A percentile compares a stretch with the other conserved stretches of the same genome.
Conservation (phyloP, 2,888 invertebrate species). For the Oeneis ivallda region DNA sequence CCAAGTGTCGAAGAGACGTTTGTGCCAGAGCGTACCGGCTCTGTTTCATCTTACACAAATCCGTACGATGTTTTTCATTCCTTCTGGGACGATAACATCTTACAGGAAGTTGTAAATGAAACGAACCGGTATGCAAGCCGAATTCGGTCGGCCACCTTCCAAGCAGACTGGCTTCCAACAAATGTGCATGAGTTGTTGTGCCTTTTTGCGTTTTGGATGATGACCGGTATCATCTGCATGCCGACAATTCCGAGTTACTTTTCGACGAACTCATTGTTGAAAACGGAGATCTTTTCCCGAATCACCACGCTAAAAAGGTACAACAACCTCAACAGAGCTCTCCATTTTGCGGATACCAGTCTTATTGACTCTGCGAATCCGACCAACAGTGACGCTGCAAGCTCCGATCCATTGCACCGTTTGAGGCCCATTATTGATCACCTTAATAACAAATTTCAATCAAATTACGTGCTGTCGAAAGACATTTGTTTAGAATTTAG, state of each 20-base stretch:
- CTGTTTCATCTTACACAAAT: neutral
- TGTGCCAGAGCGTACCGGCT: neutral
- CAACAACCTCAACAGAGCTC: neutral
- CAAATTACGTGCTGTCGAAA: neutral
- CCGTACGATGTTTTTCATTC: slow-evolving; percentile 6
- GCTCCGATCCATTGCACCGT: neutral
- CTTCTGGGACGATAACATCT: slow-evolving; percentile 6
- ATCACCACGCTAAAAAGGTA: neutral
- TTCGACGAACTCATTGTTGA: neutral
- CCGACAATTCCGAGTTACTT: slow-evolving; percentile 5
- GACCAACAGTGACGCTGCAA: neutral
- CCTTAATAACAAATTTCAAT: slow-evolving; percentile 3
- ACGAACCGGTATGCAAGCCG: slow-evolving; percentile 9
- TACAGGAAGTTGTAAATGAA: neutral
- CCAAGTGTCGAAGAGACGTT: neutral
- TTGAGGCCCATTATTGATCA: slow-evolving; percentile 7
- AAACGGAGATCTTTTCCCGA: neutral
- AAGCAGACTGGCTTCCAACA: neutral
- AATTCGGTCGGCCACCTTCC: slow-evolving; percentile 4
- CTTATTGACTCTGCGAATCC: neutral
- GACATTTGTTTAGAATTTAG: slow-evolving; percentile 6
- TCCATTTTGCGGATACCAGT: neutral
- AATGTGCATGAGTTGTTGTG: slow-evolving; percentile 9
- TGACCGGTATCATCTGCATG: slow-evolving; percentile 4
- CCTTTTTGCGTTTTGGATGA: slow-evolving; percentile 11